A percentile compares a stretch with the other conserved stretches of the same genome.
These are phyloP conservation scores for Zaprionus davidi DNA, from an alignment of 1,140 invertebrate genomes.

Conservation along the genomic window DNA sequence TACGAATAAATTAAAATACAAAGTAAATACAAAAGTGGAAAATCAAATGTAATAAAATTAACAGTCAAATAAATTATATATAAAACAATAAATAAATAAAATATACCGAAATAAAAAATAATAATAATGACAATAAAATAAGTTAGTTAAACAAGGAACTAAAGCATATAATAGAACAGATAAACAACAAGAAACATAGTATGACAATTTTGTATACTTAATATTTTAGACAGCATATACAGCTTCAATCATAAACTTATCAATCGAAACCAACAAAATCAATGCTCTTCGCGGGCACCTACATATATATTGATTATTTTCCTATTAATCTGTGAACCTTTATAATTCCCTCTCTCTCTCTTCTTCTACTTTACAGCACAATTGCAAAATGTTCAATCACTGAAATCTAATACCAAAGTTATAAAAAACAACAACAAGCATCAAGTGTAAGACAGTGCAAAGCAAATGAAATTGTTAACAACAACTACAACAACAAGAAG, in stretches of 20 bases:
- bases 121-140: too few relatives aligned
- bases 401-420: constrained; percentile 60
- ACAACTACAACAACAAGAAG: constrained; percentile 5
- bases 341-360: constrained; percentile 22
- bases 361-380: constrained; percentile 43
- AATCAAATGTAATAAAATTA: too few relatives aligned
- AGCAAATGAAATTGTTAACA: constrained; percentile 56
- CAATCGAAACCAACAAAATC: not conserved
- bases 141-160: not conserved
- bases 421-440: constrained; percentile 36
- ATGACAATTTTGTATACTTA: too few relatives aligned
- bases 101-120: too few relatives aligned
- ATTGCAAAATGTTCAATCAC: constrained; percentile 53
- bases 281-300: not conserved
- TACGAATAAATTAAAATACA: not conserved
- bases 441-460: constrained; percentile 43
- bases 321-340: constrained; percentile 20
- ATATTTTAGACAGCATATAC: not conserved
- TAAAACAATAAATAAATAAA: too few relatives aligned
- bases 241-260: not conserved
- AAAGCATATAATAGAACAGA: not conserved
- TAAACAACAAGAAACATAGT: not conserved
- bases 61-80: too few relatives aligned
- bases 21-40: too few relatives aligned
- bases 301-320: not conserved